Evolutionary conservation across 1,140 invertebrate genomes (phyloP).

Genomic region (Brachionus rotundiformis): DNA sequence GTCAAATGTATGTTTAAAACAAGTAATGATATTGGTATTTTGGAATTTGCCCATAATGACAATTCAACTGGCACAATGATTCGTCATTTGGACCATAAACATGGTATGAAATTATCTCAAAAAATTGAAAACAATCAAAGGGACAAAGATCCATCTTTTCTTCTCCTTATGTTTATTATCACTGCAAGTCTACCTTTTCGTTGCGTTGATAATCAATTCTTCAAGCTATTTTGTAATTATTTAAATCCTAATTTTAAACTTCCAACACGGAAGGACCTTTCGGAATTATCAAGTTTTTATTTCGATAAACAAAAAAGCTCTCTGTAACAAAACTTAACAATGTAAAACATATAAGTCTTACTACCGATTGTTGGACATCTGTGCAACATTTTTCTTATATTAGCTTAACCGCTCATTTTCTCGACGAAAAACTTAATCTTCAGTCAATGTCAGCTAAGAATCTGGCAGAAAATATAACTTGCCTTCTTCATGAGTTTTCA

Average conservation of each 20-base stretch:
- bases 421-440: no score
- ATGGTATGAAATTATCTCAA: background rate
- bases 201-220: background rate
- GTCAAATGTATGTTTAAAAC: no score
- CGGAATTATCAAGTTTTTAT: background rate
- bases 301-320: background rate
- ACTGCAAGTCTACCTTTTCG: no score
- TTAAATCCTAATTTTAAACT: background rate
- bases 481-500: no score
- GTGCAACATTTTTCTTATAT: conserved; percentile 32
- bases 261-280: background rate
- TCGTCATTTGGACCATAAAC: background rate
- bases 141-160: background rate
- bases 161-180: background rate
- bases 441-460: no score
- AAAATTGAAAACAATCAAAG: background rate
- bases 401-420: no score
- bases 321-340: background rate
- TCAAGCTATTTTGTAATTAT: background rate
- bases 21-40: background rate
- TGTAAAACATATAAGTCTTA: background rate
- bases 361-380: conserved; percentile 36
- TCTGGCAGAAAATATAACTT: no score
- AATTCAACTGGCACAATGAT: background rate
- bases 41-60: background rate